Evolutionary conservation across 2,797 vertebrate genomes (phyloP).

Genomic region (Clarias laeviceps): DNA sequence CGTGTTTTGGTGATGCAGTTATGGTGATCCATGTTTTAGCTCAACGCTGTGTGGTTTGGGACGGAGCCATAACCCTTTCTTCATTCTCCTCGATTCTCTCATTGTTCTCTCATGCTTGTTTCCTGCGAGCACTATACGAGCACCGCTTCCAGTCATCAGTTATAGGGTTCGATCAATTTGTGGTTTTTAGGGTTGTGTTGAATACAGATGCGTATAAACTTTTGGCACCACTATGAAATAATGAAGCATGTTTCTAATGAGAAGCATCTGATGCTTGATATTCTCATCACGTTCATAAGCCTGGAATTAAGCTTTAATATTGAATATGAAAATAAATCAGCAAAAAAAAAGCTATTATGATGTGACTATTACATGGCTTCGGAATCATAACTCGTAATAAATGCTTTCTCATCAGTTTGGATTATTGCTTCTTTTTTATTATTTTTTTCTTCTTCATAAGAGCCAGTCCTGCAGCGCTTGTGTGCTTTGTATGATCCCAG

Average conservation of each 20-base stretch:
- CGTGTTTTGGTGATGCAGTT: not conserved
- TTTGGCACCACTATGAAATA: not conserved
- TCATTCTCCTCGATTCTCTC: not conserved
- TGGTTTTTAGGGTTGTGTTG: not conserved
- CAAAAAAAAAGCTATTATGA: too few species aligned
- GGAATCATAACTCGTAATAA: not conserved
- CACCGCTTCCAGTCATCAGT: not conserved
- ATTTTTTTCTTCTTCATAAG: not conserved
- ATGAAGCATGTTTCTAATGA: too few species aligned
- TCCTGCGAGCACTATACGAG: too few species aligned
- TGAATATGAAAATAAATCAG: not conserved
- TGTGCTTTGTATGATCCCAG: not conserved
- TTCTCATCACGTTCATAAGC: too few species aligned
- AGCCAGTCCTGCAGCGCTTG: not conserved
- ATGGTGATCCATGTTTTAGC: not conserved
- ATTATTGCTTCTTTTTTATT: not conserved
- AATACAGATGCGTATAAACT: not conserved
- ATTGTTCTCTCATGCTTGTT: constrained; percentile 7
- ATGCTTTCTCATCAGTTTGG: not conserved
- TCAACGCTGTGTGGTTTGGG: not conserved
- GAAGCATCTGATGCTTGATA: too few species aligned
- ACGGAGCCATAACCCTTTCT: not conserved
- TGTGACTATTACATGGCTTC: not conserved
- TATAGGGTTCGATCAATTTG: not conserved
- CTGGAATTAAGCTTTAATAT: not conserved